phyloP scores from a whole-genome alignment of 2,113 vertebrate genomes.

The Motacilla tschutschensis region DNA sequence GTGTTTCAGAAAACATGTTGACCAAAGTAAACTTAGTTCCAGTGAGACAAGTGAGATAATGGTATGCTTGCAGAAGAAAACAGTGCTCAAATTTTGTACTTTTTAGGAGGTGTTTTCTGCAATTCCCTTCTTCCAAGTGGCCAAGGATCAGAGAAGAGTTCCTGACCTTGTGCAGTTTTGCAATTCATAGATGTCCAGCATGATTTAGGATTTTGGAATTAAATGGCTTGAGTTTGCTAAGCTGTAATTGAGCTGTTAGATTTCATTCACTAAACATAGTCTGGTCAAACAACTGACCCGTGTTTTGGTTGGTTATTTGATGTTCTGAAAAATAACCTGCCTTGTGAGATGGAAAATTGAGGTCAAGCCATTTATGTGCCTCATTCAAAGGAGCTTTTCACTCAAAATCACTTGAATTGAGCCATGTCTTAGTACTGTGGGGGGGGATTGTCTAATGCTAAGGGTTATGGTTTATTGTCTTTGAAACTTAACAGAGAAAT shows the following conservation, averaged over 20 bases:
- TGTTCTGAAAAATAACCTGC: background rate
- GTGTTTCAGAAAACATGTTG: background rate
- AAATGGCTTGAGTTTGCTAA: background rate
- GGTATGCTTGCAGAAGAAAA: background rate
- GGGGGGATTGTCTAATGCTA: background rate
- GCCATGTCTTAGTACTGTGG: background rate
- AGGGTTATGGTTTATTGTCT: background rate
- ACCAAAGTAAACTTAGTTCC: background rate
- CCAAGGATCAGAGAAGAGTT: background rate
- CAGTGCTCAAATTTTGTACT: background rate
- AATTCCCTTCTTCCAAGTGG: background rate
- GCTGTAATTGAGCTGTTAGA: background rate
- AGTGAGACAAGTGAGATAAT: background rate
- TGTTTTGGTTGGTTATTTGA: background rate
- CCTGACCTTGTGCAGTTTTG: background rate
- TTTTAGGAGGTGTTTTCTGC: background rate
- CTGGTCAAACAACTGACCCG: background rate
- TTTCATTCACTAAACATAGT: background rate
- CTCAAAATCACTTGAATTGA: background rate
- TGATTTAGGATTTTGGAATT: background rate
- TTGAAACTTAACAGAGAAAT: background rate
- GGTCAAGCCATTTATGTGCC: background rate
- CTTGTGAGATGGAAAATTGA: conserved; percentile 18
- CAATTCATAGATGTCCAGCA: background rate
- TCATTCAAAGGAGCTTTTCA: background rate